Evolutionary conservation across 64 coral and sea anemone genomes (phyloP).

Genomic region (Platygyra sinensis): DNA sequence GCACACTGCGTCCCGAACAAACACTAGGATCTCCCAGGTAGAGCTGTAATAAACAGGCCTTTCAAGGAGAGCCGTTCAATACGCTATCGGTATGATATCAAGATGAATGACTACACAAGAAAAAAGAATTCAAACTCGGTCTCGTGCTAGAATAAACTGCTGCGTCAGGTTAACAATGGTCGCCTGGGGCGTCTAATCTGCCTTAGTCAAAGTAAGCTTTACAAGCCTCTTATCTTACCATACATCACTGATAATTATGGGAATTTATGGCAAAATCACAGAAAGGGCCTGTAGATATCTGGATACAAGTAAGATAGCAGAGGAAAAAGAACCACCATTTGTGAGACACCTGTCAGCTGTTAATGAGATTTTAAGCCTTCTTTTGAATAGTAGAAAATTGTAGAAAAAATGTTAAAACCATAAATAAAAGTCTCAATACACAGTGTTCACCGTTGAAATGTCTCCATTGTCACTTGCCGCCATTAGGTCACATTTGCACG

Average conservation of each 20-base stretch:
- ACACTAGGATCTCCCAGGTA: no score
- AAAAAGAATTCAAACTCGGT: no score
- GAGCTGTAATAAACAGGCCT: no score
- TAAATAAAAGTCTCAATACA: background rate
- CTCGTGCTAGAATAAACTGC: no score
- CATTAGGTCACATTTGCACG: constrained; percentile 43
- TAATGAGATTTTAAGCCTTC: background rate
- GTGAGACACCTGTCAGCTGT: background rate
- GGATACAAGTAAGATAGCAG: background rate
- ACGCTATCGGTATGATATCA: no score
- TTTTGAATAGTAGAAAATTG: background rate
- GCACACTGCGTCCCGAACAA: no score
- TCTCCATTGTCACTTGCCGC: background rate
- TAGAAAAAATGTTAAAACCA: background rate
- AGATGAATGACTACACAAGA: no score
- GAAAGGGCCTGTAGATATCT: background rate
- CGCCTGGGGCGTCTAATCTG: no score
- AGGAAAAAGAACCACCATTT: background rate
- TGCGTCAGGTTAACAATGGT: no score
- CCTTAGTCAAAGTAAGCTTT: no score
- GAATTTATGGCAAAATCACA: background rate
- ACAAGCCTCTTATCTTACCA: background rate
- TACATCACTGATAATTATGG: background rate
- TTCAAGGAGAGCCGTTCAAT: no score
- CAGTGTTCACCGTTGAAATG: background rate